phyloP scores from a whole-genome alignment of 1,140 invertebrate genomes.

The Drosophila sproati region DNA sequence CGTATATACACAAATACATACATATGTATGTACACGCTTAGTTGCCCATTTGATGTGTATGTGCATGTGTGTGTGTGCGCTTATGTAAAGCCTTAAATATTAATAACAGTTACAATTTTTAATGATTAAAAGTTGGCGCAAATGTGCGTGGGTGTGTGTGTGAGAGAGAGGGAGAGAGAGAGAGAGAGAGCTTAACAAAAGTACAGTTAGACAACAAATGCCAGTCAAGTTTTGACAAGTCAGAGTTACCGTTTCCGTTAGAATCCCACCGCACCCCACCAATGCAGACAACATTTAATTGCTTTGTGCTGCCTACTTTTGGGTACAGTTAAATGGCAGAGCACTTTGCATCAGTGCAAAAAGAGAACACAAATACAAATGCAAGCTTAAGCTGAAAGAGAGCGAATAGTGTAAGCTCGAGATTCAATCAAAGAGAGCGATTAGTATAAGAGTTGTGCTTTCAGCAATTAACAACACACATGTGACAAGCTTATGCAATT shows the following conservation, averaged over 20 bases:
- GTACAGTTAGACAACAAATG: slow-evolving; percentile 68
- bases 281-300: slow-evolving; percentile 14
- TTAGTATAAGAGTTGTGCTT: background rate
- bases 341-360: background rate
- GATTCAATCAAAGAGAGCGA: background rate
- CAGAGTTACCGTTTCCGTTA: no score
- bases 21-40: slow-evolving; percentile 45
- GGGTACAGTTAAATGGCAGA: slow-evolving; percentile 1
- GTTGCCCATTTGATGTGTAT: slow-evolving; percentile 37
- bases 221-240: slow-evolving; percentile 58
- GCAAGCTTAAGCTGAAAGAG: background rate
- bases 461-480: no score
- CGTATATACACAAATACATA: slow-evolving; percentile 15
- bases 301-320: slow-evolving; percentile 22
- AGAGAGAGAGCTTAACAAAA: slow-evolving; percentile 40
- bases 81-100: slow-evolving; percentile 77
- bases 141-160: slow-evolving; percentile 44
- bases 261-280: background rate
- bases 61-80: slow-evolving; percentile 18
- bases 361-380: background rate
- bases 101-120: slow-evolving; percentile 83
- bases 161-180: background rate
- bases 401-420: background rate
- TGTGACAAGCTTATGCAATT: background rate
- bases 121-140: slow-evolving; percentile 81